Evolutionary conservation across 2,888 invertebrate genomes (phyloP).

Genomic region (Blera fallax): DNA sequence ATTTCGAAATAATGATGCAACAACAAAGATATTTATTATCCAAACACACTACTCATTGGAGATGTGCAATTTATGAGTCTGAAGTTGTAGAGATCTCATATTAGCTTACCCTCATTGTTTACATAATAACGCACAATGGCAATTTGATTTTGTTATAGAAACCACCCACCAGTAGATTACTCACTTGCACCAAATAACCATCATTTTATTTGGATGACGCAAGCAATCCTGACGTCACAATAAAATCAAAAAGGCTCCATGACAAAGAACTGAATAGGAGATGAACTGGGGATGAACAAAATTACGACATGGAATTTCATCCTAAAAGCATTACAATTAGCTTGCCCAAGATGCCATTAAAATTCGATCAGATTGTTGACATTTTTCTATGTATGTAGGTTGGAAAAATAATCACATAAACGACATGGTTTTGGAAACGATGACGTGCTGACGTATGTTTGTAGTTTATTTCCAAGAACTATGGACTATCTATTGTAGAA

Average conservation of each 20-base stretch:
- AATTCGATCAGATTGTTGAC: not conserved
- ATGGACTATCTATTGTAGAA: not conserved
- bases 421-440: not conserved
- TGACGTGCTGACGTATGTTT: constrained; percentile 18
- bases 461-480: not conserved
- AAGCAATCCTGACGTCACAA: constrained; percentile 42
- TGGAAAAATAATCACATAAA: constrained; percentile 2
- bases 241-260: not conserved
- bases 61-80: constrained; percentile 40
- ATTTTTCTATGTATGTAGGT: not conserved
- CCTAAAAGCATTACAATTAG: not conserved
- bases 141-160: constrained; percentile 25
- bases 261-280: not conserved
- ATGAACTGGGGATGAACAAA: not conserved
- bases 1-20: not conserved
- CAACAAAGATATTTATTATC: constrained; percentile 15
- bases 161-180: constrained; percentile 30
- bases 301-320: not conserved
- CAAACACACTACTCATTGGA: constrained; percentile 13
- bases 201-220: constrained; percentile 9
- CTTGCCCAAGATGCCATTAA: not conserved
- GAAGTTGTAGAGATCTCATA: constrained; percentile 38
- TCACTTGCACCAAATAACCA: constrained; percentile 25
- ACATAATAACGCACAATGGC: constrained; percentile 26
- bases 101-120: constrained; percentile 36